A percentile compares a stretch with the other conserved stretches of the same genome.
These are phyloP conservation scores for Merops nubicus DNA, from an alignment of 2,113 vertebrate genomes.

Conservation along the genomic window DNA sequence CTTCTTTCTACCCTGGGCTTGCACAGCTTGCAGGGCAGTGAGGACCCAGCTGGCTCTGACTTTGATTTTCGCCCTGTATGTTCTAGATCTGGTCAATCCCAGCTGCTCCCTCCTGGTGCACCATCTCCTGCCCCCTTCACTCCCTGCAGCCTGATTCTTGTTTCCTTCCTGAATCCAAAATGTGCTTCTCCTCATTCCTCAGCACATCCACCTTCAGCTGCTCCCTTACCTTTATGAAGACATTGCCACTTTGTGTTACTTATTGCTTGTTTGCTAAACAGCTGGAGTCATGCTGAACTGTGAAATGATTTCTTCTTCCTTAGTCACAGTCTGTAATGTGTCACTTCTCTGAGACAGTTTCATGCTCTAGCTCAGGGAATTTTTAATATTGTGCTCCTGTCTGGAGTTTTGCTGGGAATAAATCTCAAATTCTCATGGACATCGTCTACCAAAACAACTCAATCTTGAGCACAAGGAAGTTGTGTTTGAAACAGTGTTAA, in stretches of 20 bases:
- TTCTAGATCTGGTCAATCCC: background rate
- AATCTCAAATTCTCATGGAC: background rate
- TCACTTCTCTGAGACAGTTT: background rate
- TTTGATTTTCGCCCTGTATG: background rate
- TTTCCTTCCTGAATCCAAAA: background rate
- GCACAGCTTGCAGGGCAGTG: background rate
- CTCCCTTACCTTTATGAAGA: background rate
- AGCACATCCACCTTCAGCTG: background rate
- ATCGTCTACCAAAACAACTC: background rate
- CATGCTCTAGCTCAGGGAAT: background rate
- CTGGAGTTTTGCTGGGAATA: background rate
- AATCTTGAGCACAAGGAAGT: rapidly evolving
- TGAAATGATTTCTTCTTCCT: background rate
- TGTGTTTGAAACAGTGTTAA: background rate
- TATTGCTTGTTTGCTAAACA: background rate
- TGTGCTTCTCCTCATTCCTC: background rate
- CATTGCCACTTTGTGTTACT: background rate
- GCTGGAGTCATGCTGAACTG: background rate
- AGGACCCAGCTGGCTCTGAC: background rate
- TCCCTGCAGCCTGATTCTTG: background rate
- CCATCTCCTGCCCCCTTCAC: background rate
- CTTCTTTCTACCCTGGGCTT: background rate
- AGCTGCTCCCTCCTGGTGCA: background rate
- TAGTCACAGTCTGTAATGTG: background rate
- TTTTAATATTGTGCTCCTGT: background rate